phyloP scores from a whole-genome alignment of 1,140 invertebrate genomes.

The Drosophila dunni region DNA sequence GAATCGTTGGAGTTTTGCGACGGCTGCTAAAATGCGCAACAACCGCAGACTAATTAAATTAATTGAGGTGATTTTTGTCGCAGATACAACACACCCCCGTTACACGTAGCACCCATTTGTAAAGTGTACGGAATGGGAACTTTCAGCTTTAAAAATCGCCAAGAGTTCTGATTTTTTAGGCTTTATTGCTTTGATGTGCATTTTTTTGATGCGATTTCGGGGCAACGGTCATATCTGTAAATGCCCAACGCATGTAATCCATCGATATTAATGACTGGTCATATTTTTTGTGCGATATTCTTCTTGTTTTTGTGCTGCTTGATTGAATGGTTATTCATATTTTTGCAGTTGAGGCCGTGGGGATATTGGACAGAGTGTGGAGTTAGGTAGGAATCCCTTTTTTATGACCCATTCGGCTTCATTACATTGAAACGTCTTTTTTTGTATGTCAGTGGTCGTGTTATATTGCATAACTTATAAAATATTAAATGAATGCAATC shows the following conservation, averaged over 20 bases:
- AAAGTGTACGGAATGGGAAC: slow-evolving; percentile 48
- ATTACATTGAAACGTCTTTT: slow-evolving; percentile 26
- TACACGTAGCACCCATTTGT: slow-evolving; percentile 59
- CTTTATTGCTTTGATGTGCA: slow-evolving; percentile 25
- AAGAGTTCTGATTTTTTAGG: slow-evolving; percentile 24
- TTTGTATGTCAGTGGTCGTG: slow-evolving; percentile 4
- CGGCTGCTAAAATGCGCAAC: slow-evolving; percentile 50
- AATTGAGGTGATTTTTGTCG: slow-evolving; percentile 82
- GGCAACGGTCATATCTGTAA: slow-evolving; percentile 63
- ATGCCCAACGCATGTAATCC: slow-evolving; percentile 74
- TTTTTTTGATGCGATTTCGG: slow-evolving; percentile 59
- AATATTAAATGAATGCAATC: slow-evolving; percentile 69
- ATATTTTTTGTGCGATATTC: slow-evolving; percentile 56
- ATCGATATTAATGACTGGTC: slow-evolving; percentile 79
- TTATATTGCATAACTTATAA: slow-evolving; percentile 52
- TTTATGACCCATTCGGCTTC: slow-evolving; percentile 46
- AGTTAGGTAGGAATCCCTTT: slow-evolving; percentile 17
- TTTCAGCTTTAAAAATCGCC: slow-evolving; percentile 46
- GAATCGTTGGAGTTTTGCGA: slow-evolving; percentile 1
- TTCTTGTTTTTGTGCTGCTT: slow-evolving; percentile 45
- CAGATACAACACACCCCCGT: slow-evolving; percentile 54
- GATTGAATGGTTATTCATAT: slow-evolving; percentile 82
- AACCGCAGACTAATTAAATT: slow-evolving; percentile 83
- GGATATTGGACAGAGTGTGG: slow-evolving; percentile 34
- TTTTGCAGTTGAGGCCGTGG: slow-evolving; percentile 41